A percentile compares a stretch with the other conserved stretches of the same genome.
These are phyloP conservation scores for Philonicus albiceps DNA, from an alignment of 2,888 invertebrate species.

Conservation along the genomic window DNA sequence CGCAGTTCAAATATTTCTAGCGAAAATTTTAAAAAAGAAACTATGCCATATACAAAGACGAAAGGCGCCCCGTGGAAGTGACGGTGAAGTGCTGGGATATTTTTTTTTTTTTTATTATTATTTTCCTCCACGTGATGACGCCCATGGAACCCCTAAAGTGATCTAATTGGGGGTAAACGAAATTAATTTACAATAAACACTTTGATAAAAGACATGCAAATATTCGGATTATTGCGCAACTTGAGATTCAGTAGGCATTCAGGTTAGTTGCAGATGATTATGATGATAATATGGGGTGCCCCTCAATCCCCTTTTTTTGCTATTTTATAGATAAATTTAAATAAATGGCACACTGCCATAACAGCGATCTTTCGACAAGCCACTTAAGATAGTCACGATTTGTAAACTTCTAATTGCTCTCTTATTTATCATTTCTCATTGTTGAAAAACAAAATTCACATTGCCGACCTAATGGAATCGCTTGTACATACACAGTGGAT, in stretches of 20 bases:
- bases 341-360: neutral
- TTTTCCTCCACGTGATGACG: neutral
- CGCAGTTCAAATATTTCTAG: neutral
- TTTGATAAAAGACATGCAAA: neutral
- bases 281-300: neutral
- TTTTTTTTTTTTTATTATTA: neutral
- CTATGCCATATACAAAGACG: neutral
- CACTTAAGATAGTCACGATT: neutral
- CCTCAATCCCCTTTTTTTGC: neutral
- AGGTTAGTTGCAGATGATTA: neutral
- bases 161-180: conserved; percentile 10
- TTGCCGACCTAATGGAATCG: neutral
- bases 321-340: neutral
- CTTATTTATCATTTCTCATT: neutral
- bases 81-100: neutral
- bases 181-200: conserved; percentile 18
- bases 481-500: neutral
- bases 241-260: neutral
- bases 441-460: neutral
- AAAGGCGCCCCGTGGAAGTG: neutral
- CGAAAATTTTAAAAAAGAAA: neutral
- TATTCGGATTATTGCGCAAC: neutral
- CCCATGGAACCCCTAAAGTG: neutral
- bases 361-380: neutral
- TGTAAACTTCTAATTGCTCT: neutral